phyloP scores from a whole-genome alignment of 2,888 invertebrate species.

The Drosophila acutilabella region DNA sequence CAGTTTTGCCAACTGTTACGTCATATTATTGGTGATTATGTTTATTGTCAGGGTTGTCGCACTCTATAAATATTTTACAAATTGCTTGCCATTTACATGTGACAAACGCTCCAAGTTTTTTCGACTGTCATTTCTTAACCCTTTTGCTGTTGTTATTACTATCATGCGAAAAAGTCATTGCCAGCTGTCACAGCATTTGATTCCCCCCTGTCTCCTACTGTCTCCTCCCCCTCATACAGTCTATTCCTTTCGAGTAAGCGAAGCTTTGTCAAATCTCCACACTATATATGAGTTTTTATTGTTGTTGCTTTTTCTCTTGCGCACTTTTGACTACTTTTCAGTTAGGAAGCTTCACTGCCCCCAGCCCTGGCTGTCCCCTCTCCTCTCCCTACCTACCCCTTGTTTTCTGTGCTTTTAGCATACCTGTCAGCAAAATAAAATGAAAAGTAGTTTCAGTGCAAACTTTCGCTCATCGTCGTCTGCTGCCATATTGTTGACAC shows the following conservation, averaged over 20 bases:
- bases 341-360: conserved; percentile 3
- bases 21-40: conserved; percentile 39
- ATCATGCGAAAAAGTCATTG: conserved; percentile 75
- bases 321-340: conserved; percentile 63
- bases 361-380: too few relatives aligned
- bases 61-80: conserved; percentile 74
- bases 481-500: conserved; percentile 77
- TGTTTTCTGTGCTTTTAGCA: conserved; percentile 69
- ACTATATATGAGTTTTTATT: conserved; percentile 27
- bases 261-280: conserved; percentile 49
- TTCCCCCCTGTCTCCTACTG: neutral
- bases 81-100: conserved; percentile 74
- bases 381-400: neutral
- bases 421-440: conserved; percentile 79
- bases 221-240: neutral
- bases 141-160: conserved; percentile 58
- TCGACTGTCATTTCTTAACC: conserved; percentile 66
- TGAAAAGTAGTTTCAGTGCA: conserved; percentile 78
- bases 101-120: conserved; percentile 55
- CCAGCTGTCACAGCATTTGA: conserved; percentile 70
- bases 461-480: conserved; percentile 77
- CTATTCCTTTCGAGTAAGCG: conserved; percentile 5
- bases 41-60: conserved; percentile 74
- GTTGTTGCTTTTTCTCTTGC: conserved; percentile 32
- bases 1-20: conserved; percentile 24